phyloP scores from a whole-genome alignment of 2,888 invertebrate genomes.

The Meta bourneti region DNA sequence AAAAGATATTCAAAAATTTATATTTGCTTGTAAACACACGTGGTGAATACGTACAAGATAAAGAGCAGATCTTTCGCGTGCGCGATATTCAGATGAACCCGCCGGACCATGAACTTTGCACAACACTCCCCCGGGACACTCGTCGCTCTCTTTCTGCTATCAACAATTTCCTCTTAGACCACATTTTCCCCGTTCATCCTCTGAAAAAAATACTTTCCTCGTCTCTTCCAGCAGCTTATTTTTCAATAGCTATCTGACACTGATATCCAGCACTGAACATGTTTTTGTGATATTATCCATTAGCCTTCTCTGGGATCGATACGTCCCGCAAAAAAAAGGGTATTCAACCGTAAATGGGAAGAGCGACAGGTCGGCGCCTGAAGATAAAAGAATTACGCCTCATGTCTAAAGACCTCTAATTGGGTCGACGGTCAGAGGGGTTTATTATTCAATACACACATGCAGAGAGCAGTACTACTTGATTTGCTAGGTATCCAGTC shows the following conservation, averaged over 20 bases:
- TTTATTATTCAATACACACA: not conserved
- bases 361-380: slow-evolving; percentile 26
- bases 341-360: not conserved
- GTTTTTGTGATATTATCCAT: not conserved
- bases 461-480: not conserved
- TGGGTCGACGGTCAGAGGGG: slow-evolving; percentile 22
- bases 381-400: slow-evolving; percentile 25
- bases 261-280: no score
- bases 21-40: no score
- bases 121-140: not conserved
- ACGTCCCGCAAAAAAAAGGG: slow-evolving; percentile 9
- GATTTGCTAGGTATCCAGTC: no score
- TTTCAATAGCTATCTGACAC: not conserved
- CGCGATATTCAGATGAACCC: not conserved
- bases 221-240: not conserved
- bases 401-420: slow-evolving; percentile 20
- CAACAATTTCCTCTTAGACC: not conserved
- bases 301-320: not conserved
- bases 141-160: not conserved
- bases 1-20: not conserved
- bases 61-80: not conserved
- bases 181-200: not conserved
- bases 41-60: no score
- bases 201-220: not conserved
- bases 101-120: not conserved